These are phyloP conservation scores for Heliothis virescens DNA, from an alignment of 1,140 invertebrate species.

Conservation along the genomic window DNA sequence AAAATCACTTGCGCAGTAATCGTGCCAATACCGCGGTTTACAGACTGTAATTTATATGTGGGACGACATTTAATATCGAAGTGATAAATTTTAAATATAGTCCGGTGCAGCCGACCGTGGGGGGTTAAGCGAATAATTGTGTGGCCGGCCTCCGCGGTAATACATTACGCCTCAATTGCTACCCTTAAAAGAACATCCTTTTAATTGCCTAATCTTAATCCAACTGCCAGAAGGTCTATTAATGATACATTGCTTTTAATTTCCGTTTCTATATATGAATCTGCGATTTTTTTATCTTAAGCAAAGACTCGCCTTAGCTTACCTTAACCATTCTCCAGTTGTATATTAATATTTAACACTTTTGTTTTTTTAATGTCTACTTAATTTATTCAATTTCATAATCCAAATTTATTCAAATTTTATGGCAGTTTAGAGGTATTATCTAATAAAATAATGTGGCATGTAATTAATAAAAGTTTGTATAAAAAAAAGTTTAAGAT, in stretches of 20 bases:
- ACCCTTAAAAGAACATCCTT: slow-evolving; percentile 77
- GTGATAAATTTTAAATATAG: slow-evolving; percentile 73
- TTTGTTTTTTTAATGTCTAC: slow-evolving; percentile 29
- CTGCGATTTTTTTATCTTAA: not conserved
- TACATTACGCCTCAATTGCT: slow-evolving; percentile 75
- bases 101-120: slow-evolving; percentile 61
- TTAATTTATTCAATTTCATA: slow-evolving; percentile 5
- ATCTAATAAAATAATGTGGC: slow-evolving; percentile 44
- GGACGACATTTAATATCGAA: slow-evolving; percentile 72
- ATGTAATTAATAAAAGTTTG: slow-evolving; percentile 61
- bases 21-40: slow-evolving; percentile 62
- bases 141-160: slow-evolving; percentile 49
- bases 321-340: no score
- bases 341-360: not conserved
- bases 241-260: not conserved
- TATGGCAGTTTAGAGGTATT: slow-evolving; percentile 36
- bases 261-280: slow-evolving; percentile 19
- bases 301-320: no score
- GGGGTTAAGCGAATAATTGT: slow-evolving; percentile 69
- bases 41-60: slow-evolving; percentile 70
- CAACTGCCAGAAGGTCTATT: slow-evolving; percentile 68
- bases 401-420: slow-evolving; percentile 39
- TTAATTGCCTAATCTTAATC: slow-evolving; percentile 78
- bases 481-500: slow-evolving; percentile 59
- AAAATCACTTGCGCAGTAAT: slow-evolving; percentile 61